Evolutionary conservation across 1,140 invertebrate genomes (phyloP).

Genomic region (Zaprionus davidi): DNA sequence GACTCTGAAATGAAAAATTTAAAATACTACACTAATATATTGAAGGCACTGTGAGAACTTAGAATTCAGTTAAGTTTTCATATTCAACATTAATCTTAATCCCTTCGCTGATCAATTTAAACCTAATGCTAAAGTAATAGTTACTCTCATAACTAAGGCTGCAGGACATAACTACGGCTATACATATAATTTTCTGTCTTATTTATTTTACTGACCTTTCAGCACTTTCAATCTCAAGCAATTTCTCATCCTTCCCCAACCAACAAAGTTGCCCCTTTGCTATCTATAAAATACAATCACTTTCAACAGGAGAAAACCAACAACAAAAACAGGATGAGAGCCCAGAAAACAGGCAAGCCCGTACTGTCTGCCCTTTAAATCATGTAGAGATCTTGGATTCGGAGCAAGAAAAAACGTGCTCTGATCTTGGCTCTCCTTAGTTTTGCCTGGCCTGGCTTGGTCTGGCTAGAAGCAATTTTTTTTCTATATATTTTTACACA

Average conservation of each 20-base stretch:
- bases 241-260: conserved; percentile 1
- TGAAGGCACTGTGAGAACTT: not conserved
- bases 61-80: not conserved
- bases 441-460: conserved; percentile 2
- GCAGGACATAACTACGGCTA: not conserved
- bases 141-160: not conserved
- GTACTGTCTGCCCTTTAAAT: conserved; percentile 69
- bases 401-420: conserved; percentile 55
- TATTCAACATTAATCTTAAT: not conserved
- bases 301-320: conserved; percentile 64
- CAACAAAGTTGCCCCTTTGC: conserved; percentile 23
- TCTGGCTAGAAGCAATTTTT: conserved; percentile 36
- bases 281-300: conserved; percentile 72
- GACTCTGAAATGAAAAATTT: not conserved
- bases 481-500: conserved; percentile 46
- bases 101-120: not conserved
- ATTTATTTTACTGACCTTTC: conserved; percentile 17
- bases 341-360: conserved; percentile 2
- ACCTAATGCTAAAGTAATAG: not conserved
- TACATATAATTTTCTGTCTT: conserved; percentile 16
- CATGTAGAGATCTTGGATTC: conserved; percentile 45
- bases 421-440: conserved; percentile 41
- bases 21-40: not conserved
- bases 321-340: conserved; percentile 33
- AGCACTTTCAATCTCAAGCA: conserved; percentile 32